phyloP scores from a whole-genome alignment of 2,888 invertebrate genomes.

The Prosapia bicincta region DNA sequence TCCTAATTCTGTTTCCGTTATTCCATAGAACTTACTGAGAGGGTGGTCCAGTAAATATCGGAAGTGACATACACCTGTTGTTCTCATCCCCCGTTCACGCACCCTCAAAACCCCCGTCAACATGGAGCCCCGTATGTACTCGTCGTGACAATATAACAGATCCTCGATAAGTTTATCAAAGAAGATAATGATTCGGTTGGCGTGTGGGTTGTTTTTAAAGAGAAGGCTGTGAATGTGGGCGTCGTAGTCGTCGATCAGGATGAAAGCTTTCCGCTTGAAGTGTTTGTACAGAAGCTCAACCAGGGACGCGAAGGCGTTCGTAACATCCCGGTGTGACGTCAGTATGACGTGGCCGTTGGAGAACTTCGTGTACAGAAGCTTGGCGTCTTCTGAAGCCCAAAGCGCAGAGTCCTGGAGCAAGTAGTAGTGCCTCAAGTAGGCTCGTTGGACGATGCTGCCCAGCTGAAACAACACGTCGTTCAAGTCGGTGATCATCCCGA shows the following conservation, averaged over 20 bases:
- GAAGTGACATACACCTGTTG: background rate
- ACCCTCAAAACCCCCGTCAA: background rate
- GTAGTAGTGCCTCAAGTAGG: background rate
- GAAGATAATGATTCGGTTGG: background rate
- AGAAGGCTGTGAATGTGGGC: background rate
- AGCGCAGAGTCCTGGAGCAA: background rate
- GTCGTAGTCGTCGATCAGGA: background rate
- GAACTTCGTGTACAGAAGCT: background rate
- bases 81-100: background rate
- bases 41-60: background rate
- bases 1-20: background rate
- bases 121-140: background rate
- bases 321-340: background rate
- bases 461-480: background rate
- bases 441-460: background rate
- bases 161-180: background rate
- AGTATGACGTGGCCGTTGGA: background rate
- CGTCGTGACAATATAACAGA: background rate
- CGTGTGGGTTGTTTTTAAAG: background rate
- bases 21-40: background rate
- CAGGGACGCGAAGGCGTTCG: background rate
- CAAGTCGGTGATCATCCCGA: background rate
- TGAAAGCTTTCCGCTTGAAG: background rate
- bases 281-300: background rate
- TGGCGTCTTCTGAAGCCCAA: background rate